Percentiles rank a stretch among this genome's conserved stretches.
Conservation (phyloP, 2,888 invertebrate species). For the Pomacea canaliculata region DNA sequence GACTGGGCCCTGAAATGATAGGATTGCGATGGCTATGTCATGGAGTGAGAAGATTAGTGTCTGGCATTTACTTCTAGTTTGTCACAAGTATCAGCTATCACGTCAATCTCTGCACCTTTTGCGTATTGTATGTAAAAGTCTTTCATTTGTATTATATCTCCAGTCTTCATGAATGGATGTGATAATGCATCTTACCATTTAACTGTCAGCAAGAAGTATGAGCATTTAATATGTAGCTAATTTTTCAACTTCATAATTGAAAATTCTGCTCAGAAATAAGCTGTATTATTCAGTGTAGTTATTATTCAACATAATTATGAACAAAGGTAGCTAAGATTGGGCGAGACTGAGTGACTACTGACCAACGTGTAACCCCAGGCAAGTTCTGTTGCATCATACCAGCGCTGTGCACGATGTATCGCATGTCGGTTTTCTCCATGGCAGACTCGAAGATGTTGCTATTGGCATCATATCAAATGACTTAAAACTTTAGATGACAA, state of each 20-base stretch:
- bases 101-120: background rate
- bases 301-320: too few relatives aligned
- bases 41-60: background rate
- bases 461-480: background rate
- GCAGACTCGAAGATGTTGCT: conserved; percentile 55
- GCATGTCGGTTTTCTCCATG: conserved; percentile 67
- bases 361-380: conserved; percentile 66
- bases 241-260: background rate
- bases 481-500: background rate
- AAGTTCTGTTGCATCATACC: conserved; percentile 67
- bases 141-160: too few relatives aligned
- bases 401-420: conserved; percentile 65
- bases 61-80: background rate
- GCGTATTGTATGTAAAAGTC: background rate
- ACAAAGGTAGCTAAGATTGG: too few relatives aligned
- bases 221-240: background rate
- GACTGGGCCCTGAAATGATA: conserved; percentile 62
- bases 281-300: too few relatives aligned
- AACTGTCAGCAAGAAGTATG: too few relatives aligned
- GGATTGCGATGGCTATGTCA: background rate
- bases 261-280: too few relatives aligned
- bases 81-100: background rate
- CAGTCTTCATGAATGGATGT: too few relatives aligned
- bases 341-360: conserved; percentile 21
- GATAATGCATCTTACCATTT: too few relatives aligned